phyloP scores from a whole-genome alignment of 2,113 vertebrate species.

The Embiotoca jacksoni region DNA sequence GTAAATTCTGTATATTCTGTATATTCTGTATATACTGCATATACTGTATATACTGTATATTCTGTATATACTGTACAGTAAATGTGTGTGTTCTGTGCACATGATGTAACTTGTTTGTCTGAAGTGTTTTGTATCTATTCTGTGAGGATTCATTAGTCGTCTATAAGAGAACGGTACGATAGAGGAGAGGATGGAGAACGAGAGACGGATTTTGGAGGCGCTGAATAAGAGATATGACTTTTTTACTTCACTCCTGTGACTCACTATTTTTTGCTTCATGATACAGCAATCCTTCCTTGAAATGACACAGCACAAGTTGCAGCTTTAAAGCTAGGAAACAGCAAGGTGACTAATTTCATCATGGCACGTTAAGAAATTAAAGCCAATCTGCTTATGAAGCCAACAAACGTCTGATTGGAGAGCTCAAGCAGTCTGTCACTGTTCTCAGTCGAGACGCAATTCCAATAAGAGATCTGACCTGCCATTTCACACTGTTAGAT shows the following conservation, averaged over 20 bases:
- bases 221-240: constrained; percentile 21
- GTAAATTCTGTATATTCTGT: no score
- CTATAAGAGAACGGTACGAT: neutral
- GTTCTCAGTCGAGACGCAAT: constrained; percentile 32
- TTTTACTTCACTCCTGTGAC: constrained; percentile 13
- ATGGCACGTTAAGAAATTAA: neutral
- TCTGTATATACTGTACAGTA: neutral
- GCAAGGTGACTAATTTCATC: neutral
- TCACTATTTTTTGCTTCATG: constrained; percentile 34
- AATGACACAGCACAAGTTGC: neutral
- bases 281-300: neutral
- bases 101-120: constrained; percentile 15
- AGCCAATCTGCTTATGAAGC: neutral
- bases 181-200: constrained; percentile 9
- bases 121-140: neutral
- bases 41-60: neutral
- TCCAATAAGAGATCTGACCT: constrained; percentile 27
- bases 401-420: constrained; percentile 17
- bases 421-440: neutral
- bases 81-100: neutral
- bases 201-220: constrained; percentile 16
- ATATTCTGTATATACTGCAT: no score
- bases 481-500: constrained; percentile 41
- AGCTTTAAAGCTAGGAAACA: neutral
- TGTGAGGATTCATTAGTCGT: constrained; percentile 11